A percentile compares a stretch with the other conserved stretches of the same genome.
Evolutionary conservation across 2,113 vertebrate species (phyloP).

Genomic region (Cebus imitator): DNA sequence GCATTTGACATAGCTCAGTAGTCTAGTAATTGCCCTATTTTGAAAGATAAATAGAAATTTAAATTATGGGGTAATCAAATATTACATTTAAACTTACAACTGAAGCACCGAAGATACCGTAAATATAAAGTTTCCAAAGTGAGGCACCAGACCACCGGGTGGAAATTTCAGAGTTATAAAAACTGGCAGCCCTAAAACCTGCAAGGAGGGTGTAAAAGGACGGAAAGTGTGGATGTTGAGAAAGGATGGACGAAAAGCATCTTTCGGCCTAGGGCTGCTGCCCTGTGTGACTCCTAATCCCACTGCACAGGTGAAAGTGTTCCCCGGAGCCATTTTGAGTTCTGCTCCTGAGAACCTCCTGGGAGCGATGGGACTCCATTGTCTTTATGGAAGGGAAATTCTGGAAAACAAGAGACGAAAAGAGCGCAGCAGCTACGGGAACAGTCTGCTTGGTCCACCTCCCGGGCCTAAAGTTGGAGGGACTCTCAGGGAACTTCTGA

Average conservation of each 20-base stretch:
- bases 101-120: not conserved
- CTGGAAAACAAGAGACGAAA: not conserved
- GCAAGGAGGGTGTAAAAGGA: not conserved
- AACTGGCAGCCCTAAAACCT: not conserved
- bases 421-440: not conserved
- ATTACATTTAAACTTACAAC: not conserved
- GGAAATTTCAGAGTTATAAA: not conserved
- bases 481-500: not conserved
- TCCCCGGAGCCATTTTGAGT: not conserved
- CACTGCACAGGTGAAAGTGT: not conserved
- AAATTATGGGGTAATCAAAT: not conserved
- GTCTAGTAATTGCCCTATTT: not conserved
- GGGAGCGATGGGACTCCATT: not conserved
- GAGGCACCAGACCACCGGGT: not conserved
- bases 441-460: not conserved
- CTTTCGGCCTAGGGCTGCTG: not conserved
- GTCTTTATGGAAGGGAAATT: not conserved
- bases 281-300: not conserved
- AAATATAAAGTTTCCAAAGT: conserved; percentile 15
- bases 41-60: not conserved
- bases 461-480: not conserved
- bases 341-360: not conserved
- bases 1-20: not conserved
- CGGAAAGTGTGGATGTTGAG: not conserved
- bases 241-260: not conserved